These are phyloP conservation scores for Margarornis squamiger DNA, from an alignment of 2,797 vertebrate species.

Conservation along the genomic window DNA sequence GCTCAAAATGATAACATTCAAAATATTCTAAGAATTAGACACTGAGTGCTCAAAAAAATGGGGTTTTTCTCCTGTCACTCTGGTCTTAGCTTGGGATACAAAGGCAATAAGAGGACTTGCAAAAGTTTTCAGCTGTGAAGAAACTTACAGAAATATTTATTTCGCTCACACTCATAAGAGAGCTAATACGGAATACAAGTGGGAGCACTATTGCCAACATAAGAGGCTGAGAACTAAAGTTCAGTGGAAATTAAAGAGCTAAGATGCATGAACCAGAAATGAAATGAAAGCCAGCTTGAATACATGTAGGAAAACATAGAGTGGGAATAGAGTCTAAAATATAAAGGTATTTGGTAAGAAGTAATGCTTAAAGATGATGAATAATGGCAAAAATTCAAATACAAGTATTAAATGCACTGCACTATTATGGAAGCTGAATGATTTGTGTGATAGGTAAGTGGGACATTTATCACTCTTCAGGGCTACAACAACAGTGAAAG, in stretches of 20 bases:
- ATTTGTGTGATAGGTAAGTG: not conserved
- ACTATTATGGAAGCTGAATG: not conserved
- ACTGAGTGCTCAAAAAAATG: fast-evolving
- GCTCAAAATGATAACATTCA: not conserved
- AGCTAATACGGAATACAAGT: not conserved
- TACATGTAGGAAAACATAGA: not conserved
- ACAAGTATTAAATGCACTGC: not conserved
- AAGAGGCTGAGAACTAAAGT: not conserved
- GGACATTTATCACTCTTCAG: not conserved
- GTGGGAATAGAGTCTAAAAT: not conserved
- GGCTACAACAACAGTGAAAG: not conserved
- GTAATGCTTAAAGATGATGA: not conserved
- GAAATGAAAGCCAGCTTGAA: not conserved
- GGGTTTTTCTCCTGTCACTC: not conserved
- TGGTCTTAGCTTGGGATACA: not conserved
- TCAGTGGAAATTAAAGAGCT: not conserved
- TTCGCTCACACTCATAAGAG: not conserved
- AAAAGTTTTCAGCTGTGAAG: not conserved
- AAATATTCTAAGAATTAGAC: not conserved
- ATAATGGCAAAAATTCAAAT: not conserved
- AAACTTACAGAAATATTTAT: not conserved
- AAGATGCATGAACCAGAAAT: not conserved
- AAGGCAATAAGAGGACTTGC: not conserved
- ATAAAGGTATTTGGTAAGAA: not conserved
- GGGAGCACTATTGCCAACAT: not conserved